These are phyloP conservation scores for Aelia acuminata DNA, from an alignment of 2,888 invertebrate species.

Conservation along the genomic window DNA sequence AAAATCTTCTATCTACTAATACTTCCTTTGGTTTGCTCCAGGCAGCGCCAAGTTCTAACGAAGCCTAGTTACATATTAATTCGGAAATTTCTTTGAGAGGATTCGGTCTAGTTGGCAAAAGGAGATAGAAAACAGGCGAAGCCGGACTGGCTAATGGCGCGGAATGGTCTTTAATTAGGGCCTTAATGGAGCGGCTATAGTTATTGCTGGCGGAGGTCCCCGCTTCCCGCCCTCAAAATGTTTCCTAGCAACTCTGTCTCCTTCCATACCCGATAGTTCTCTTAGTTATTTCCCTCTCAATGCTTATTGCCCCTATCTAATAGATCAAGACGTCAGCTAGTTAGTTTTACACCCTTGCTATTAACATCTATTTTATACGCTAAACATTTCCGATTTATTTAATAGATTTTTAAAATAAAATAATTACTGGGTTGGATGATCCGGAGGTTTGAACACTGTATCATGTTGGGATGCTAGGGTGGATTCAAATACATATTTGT, in stretches of 20 bases:
- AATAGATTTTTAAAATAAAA: no score
- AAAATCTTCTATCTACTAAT: background rate
- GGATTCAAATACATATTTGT: no score
- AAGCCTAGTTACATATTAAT: constrained; percentile 32
- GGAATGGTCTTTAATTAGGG: constrained; percentile 52
- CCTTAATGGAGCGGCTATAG: constrained; percentile 49
- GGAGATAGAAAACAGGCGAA: constrained; percentile 36
- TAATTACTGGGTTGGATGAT: no score
- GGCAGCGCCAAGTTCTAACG: background rate
- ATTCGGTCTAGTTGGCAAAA: constrained; percentile 2
- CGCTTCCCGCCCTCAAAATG: background rate
- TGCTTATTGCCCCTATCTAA: no score
- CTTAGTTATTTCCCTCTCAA: background rate
- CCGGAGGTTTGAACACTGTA: no score
- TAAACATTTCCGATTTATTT: no score
- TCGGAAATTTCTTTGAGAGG: background rate
- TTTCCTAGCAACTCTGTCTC: background rate
- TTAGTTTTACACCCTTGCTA: no score
- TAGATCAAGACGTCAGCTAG: no score
- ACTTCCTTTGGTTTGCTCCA: background rate
- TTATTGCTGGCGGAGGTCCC: background rate
- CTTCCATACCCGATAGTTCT: background rate
- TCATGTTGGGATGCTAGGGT: no score
- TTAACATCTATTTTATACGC: no score
- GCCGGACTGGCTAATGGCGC: constrained; percentile 44